A percentile compares a stretch with the other conserved stretches of the same genome.
Evolutionary conservation across 1,140 invertebrate genomes (phyloP).

Genomic region (Oedothorax gibbosus): DNA sequence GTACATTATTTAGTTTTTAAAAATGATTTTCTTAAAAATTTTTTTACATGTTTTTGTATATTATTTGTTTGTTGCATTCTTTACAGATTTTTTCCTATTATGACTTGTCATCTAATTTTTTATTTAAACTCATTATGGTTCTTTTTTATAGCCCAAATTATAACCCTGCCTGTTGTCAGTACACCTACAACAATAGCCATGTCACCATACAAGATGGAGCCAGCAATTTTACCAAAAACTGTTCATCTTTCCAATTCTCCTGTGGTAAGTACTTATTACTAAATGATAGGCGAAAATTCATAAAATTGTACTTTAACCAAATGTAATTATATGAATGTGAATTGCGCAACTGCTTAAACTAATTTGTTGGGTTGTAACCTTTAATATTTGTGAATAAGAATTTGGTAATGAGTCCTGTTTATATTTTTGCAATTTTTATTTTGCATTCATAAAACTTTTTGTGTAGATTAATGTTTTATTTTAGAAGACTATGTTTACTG

Average conservation of each 20-base stretch:
- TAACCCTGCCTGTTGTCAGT: conserved; percentile 49
- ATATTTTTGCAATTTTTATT: too few species aligned
- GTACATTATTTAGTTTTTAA: too few species aligned
- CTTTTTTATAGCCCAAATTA: conserved; percentile 40
- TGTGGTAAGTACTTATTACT: conserved; percentile 69
- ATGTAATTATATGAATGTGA: too few species aligned
- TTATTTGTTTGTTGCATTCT: background rate
- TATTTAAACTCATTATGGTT: background rate
- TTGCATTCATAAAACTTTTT: too few species aligned
- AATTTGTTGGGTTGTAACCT: too few species aligned
- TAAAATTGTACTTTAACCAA: too few species aligned
- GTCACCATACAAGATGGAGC: conserved; percentile 71
- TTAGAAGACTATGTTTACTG: too few species aligned
- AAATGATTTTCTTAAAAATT: too few species aligned
- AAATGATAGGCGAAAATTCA: background rate
- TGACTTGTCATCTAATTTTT: background rate
- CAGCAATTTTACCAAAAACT: conserved; percentile 72
- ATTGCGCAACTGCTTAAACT: too few species aligned
- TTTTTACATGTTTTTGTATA: background rate
- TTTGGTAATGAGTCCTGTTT: too few species aligned
- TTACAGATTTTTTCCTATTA: background rate
- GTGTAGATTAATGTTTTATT: too few species aligned
- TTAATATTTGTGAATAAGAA: too few species aligned
- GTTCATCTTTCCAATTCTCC: conserved; percentile 73
- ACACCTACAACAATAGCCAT: conserved; percentile 63